Evolutionary conservation across 2,797 vertebrate genomes (phyloP).

Genomic region (Carcharodon carcharias): DNA sequence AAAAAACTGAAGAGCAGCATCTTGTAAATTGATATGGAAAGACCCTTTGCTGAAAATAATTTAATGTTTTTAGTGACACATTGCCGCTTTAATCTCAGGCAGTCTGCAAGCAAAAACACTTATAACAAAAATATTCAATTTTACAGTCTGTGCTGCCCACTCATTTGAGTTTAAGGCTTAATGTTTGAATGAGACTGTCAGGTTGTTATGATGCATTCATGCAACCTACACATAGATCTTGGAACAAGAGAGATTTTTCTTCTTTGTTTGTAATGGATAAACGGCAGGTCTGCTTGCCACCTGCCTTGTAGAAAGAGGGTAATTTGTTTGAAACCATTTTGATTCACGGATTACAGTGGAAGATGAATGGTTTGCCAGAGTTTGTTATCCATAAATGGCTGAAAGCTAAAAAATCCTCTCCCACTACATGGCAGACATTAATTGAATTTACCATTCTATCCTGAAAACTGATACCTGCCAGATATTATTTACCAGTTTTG

Average conservation of each 20-base stretch:
- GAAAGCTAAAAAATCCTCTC: not conserved
- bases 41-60: not conserved
- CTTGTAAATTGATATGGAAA: constrained; percentile 4
- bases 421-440: not conserved
- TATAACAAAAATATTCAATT: constrained; percentile 25
- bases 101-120: constrained; percentile 34
- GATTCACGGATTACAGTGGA: not conserved
- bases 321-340: constrained; percentile 36
- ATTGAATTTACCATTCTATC: constrained; percentile 38
- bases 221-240: not conserved
- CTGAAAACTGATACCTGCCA: constrained; percentile 32
- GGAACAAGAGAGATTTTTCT: not conserved
- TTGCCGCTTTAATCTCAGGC: constrained; percentile 19
- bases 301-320: constrained; percentile 10
- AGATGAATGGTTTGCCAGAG: constrained; percentile 19
- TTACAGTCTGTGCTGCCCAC: constrained; percentile 15
- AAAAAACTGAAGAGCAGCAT: not conserved
- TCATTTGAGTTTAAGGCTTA: constrained; percentile 25
- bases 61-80: constrained; percentile 32
- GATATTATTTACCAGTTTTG: constrained; percentile 38
- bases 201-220: constrained; percentile 27
- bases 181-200: constrained; percentile 1
- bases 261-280: constrained; percentile 31
- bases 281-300: constrained; percentile 29
- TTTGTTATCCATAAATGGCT: constrained; percentile 24